A percentile compares a stretch with the other conserved stretches of the same genome.
Evolutionary conservation across 2,113 vertebrate species (phyloP).

Genomic region (Romanogobio albipinnatus): DNA sequence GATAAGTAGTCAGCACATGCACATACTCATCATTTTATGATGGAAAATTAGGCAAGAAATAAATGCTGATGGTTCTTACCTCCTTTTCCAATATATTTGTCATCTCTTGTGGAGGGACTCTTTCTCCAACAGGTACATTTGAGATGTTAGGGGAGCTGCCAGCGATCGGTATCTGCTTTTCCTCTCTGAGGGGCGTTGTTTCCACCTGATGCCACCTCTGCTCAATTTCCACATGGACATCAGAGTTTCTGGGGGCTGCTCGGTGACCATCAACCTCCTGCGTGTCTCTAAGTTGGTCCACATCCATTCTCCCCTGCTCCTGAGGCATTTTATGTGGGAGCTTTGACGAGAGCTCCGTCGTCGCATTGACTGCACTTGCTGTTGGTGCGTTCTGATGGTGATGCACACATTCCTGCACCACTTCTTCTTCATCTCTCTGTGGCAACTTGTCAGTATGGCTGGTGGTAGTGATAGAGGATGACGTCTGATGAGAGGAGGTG

Average conservation of each 20-base stretch:
- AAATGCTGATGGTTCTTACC: slow-evolving; percentile 70
- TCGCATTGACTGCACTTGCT: slow-evolving; percentile 52
- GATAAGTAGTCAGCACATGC: background rate
- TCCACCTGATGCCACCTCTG: slow-evolving; percentile 98
- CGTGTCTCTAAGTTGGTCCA: slow-evolving; percentile 72
- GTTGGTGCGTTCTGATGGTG: slow-evolving; percentile 58
- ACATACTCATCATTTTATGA: background rate
- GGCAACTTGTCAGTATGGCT: slow-evolving; percentile 63
- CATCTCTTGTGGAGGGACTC: slow-evolving; percentile 80
- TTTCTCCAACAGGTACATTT: slow-evolving; percentile 61
- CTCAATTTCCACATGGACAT: slow-evolving; percentile 90
- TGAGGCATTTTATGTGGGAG: slow-evolving; percentile 59
- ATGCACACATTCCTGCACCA: slow-evolving; percentile 78
- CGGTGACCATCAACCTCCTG: slow-evolving; percentile 46
- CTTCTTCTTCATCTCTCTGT: slow-evolving; percentile 61
- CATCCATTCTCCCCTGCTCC: slow-evolving; percentile 83
- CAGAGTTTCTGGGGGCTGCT: slow-evolving; percentile 68
- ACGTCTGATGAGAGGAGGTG: slow-evolving; percentile 55
- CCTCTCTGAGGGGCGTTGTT: slow-evolving; percentile 90
- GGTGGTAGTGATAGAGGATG: slow-evolving; percentile 65
- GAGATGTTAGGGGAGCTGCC: slow-evolving; percentile 67
- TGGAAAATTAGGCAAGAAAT: background rate
- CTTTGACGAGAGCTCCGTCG: slow-evolving; percentile 55
- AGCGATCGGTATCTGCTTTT: slow-evolving; percentile 92
- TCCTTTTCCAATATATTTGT: slow-evolving; percentile 89